phyloP scores from a whole-genome alignment of 2,888 invertebrate genomes.

The Chrysina gloriosa region DNA sequence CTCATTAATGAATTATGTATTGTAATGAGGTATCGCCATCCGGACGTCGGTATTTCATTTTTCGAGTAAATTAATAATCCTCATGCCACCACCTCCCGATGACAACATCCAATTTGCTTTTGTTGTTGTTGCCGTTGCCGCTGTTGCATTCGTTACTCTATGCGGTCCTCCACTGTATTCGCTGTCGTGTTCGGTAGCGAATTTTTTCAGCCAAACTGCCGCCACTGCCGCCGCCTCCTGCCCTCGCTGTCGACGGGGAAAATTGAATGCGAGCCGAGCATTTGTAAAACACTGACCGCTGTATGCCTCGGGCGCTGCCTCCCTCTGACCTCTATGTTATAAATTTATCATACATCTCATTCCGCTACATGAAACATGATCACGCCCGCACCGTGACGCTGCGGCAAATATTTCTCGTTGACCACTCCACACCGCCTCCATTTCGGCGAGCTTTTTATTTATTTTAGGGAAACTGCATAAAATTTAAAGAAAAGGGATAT shows the following conservation, averaged over 20 bases:
- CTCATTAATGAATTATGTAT: constrained; percentile 47
- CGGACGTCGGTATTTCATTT: constrained; percentile 50
- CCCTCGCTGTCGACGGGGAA: constrained; percentile 46
- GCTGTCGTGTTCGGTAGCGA: not conserved
- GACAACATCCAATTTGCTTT: constrained; percentile 36
- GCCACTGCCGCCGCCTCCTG: constrained; percentile 25
- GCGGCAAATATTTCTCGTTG: constrained; percentile 45
- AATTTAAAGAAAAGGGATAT: not conserved
- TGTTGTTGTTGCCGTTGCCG: constrained; percentile 24
- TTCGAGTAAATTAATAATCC: constrained; percentile 50
- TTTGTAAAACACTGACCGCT: constrained; percentile 57
- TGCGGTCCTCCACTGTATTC: constrained; percentile 11
- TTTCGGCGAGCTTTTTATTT: constrained; percentile 9
- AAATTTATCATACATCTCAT: constrained; percentile 61
- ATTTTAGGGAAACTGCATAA: constrained; percentile 13
- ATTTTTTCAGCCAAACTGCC: constrained; percentile 34
- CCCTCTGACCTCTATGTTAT: constrained; percentile 54
- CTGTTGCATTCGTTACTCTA: constrained; percentile 24
- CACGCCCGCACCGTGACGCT: constrained; percentile 46
- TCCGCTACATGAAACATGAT: constrained; percentile 59
- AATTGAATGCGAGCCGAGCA: constrained; percentile 47
- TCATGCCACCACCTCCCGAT: not conserved
- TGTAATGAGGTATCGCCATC: constrained; percentile 48
- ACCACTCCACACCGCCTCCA: constrained; percentile 6
- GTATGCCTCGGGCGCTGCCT: constrained; percentile 50